Evolutionary conservation across 2,797 vertebrate genomes (phyloP).

Genomic region (Poeciliopsis paucimaculata): DNA sequence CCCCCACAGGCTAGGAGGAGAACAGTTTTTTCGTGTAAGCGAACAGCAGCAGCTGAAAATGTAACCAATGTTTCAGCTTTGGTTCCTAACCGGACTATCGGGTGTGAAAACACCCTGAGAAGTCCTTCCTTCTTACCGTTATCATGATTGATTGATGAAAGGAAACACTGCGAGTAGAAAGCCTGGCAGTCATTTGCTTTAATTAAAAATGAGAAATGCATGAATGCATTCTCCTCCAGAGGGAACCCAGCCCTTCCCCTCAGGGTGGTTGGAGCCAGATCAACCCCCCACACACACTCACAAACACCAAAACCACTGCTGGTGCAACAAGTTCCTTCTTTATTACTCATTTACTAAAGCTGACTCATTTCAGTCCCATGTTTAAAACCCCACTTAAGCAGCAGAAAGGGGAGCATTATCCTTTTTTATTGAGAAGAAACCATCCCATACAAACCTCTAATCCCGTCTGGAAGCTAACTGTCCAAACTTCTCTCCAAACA

Average conservation of each 20-base stretch:
- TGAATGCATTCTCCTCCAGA: slow-evolving; percentile 57
- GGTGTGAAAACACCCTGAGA: background rate
- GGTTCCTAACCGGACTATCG: too few species aligned
- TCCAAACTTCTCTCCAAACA: background rate
- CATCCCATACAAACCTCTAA: background rate
- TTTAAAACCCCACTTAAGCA: background rate
- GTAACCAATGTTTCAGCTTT: too few species aligned
- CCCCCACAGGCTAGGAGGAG: too few species aligned
- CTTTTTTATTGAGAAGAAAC: background rate
- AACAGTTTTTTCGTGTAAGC: too few species aligned
- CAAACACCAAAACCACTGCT: background rate
- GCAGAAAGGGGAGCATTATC: background rate
- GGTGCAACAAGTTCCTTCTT: slow-evolving; percentile 1
- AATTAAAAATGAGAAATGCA: slow-evolving; percentile 81
- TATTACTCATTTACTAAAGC: background rate
- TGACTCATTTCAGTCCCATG: background rate
- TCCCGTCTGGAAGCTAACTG: background rate
- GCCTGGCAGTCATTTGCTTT: slow-evolving; percentile 70
- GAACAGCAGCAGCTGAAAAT: too few species aligned
- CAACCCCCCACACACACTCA: background rate
- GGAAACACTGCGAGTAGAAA: slow-evolving; percentile 47
- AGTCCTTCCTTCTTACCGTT: slow-evolving; percentile 20
- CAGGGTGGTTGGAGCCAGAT: slow-evolving; percentile 37
- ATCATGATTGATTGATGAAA: slow-evolving; percentile 63
- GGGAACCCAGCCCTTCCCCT: slow-evolving; percentile 33